Percentiles rank a stretch among this genome's conserved stretches.
phyloP scores from a whole-genome alignment of 2,888 invertebrate species.

The Drosophila mimetica region DNA sequence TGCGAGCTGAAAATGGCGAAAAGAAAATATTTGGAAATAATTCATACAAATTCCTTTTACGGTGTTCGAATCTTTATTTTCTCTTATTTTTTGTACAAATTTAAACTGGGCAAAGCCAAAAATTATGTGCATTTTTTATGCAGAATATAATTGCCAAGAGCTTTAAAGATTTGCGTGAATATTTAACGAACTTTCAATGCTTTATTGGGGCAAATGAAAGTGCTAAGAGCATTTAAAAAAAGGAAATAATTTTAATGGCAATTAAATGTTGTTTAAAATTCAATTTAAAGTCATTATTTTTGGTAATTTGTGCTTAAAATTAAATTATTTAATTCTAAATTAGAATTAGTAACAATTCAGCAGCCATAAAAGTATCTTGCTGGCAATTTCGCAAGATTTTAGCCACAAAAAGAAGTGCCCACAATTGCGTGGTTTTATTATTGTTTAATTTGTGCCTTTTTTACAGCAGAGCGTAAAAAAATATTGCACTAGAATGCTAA shows the following conservation, averaged over 20 bases:
- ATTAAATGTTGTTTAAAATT: background rate
- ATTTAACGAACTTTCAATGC: conserved; percentile 10
- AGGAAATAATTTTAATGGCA: background rate
- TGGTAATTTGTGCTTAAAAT: background rate
- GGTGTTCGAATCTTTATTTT: background rate
- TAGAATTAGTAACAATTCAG: background rate
- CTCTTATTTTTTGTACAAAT: conserved; percentile 11
- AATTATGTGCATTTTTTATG: conserved; percentile 30
- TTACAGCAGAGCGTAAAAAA: conserved; percentile 39
- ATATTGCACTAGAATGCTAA: conserved; percentile 58
- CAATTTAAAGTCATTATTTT: background rate
- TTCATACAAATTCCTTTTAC: conserved; percentile 22
- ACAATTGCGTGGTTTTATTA: conserved; percentile 22
- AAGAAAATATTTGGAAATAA: conserved; percentile 39
- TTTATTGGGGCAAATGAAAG: background rate
- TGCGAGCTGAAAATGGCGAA: conserved; percentile 30
- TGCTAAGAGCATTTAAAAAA: conserved; percentile 10
- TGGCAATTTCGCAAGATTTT: conserved; percentile 3
- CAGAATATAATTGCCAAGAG: conserved; percentile 30
- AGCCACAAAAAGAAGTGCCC: background rate
- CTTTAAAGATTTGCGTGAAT: conserved; percentile 36
- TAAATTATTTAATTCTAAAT: background rate
- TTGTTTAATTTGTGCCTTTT: conserved; percentile 27
- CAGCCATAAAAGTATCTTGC: background rate
- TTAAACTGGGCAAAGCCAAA: conserved; percentile 22